Evolutionary conservation across 2,797 vertebrate species (phyloP), one percentile per base, ranked within the genome.

Genomic region (Xiphorhynchus erythropygius): DNA sequence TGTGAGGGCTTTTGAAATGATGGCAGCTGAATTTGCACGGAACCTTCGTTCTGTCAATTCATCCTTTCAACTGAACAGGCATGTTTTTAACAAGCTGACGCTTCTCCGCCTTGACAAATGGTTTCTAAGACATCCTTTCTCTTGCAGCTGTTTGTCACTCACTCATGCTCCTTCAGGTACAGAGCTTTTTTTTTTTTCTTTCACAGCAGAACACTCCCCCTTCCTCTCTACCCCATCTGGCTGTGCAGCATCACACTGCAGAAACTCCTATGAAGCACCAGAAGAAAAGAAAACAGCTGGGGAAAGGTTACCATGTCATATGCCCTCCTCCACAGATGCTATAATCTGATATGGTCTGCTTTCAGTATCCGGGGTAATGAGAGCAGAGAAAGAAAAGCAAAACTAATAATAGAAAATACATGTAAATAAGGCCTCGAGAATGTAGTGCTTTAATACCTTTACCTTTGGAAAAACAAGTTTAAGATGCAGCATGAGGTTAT

Each of bases 281-380:
- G 67, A 92, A 93, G 57, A 85, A 84, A 65, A 88, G 57, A 87
- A 94, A 96, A 94, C 91, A 94, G 94, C 95, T 93, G 91, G 44
- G 59, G 64, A 93, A 94, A 86, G 93, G 89, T 95, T 87, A 86
- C 37, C 0, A 0, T 84, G 91, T 94, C 91, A 93, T 60, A 88
- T 68, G 33, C 44, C 70, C 77, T 88, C 44, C 74, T 90, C 77
- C 77, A 80, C 86, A 75, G 60, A 74, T 86, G 83, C 74, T 82
- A 49, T 27, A 90, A 79, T 27, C 85, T 86, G 96, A 84, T 90
- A 90, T 5, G n/a, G 74, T 90, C 50, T 33, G 73, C 70, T 91
- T 55, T 90, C 55, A 22, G 79, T 73, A 73, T 81, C 62, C 0
- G 2, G 65, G 16, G 39, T 73, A 90, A 81, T 37, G 32, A 90